phyloP scores from a whole-genome alignment of 2,797 vertebrate genomes.

The Antennarius maculatus region DNA sequence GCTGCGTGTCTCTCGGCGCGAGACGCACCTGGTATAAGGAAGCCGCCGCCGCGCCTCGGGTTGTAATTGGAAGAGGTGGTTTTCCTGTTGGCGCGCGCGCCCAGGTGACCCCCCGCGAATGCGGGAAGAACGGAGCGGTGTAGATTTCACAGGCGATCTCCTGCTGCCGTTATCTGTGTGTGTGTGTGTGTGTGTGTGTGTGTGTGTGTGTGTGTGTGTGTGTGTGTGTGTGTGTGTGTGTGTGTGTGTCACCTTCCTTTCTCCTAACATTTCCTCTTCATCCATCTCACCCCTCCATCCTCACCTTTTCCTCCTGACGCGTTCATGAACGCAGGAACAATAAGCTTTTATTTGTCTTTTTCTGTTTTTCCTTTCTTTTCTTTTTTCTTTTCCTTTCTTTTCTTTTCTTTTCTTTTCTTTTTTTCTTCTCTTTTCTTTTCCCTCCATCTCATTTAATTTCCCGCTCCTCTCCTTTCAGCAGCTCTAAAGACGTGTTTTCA shows the following conservation, averaged over 20 bases:
- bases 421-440: not conserved
- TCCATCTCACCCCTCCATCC: conserved; percentile 24
- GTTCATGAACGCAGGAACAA: too few species aligned
- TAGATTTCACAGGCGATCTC: conserved; percentile 71
- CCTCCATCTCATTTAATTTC: conserved; percentile 41
- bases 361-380: not conserved
- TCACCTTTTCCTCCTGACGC: not conserved
- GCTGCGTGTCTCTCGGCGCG: too few species aligned
- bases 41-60: too few species aligned
- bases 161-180: too few species aligned
- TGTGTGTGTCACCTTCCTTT: too few species aligned
- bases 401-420: conserved; percentile 3
- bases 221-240: conserved; percentile 10
- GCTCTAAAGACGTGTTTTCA: conserved; percentile 40
- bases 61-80: conserved; percentile 73
- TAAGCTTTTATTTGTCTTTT: too few species aligned
- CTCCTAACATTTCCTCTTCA: conserved; percentile 27
- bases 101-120: too few species aligned
- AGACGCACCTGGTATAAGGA: too few species aligned
- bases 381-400: conserved; percentile 9
- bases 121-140: conserved; percentile 72
- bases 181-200: conserved; percentile 19
- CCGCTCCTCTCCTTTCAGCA: conserved; percentile 18
- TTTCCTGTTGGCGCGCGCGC: conserved; percentile 73
- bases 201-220: conserved; percentile 23